Evolutionary conservation across 2,113 vertebrate species (phyloP), one percentile per base, ranked within the genome.

Genomic region (Brachirus orientalis): DNA sequence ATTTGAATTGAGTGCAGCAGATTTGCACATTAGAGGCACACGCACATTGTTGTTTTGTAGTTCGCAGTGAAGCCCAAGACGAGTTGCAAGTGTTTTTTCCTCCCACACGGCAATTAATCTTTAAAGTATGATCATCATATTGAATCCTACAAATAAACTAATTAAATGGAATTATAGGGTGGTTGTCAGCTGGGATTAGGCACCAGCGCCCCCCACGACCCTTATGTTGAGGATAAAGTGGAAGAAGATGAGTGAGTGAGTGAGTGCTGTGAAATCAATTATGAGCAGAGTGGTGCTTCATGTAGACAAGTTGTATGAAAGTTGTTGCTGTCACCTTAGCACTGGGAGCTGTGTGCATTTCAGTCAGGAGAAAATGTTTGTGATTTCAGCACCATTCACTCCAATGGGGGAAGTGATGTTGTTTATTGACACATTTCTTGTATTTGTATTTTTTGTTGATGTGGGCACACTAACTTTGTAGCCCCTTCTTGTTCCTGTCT

Each of bases 1-100:
- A 13, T 51, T 64, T 56, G 17, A 59, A 54, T 38, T 10, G 1
- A 60, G 36, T 1, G 16, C 18, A 16, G 1, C 50, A 10, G 12
- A 63, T 80, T 80, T 76, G 51, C 61, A 67, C 56, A 58, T 67
- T 72, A 61, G 20, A 67, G 59, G 10, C 9, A 41, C 16, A 7
- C 10, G 10, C 11, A 16, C 18, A 11, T 22, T 47, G 37, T 53
- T 79, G 61, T 68, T 62, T 58, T 48, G 44, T 33, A 4, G 45
- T 17, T 40, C 16, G 1, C 19, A 60, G n/a, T 13, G 41, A 8
- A 43, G 20, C 74, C 33, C 9, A 53, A 59, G 56, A 52, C 14
- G 8, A 6, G 58, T 74, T 61, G 36, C 51, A 52, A 62, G 54
- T 28, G 50, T 18, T 52, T 58, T 18, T 8, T 58, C 45, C 59